These are phyloP conservation scores for Aquatica leii DNA, from an alignment of 2,888 invertebrate genomes.

Conservation along the genomic window DNA sequence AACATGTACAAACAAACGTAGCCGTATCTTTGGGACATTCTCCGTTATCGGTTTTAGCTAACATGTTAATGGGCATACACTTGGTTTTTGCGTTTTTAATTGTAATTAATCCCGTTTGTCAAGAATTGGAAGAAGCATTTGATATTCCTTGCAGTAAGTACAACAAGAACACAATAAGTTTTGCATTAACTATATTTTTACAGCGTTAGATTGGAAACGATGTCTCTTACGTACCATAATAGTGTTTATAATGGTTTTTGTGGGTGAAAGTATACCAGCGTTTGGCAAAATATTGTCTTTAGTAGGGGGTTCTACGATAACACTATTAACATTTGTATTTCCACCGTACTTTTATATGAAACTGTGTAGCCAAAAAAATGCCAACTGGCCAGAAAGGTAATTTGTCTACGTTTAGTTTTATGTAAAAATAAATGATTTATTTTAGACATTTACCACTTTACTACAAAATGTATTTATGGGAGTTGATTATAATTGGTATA, in stretches of 20 bases:
- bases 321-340: slow-evolving; percentile 72
- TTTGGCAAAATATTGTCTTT: slow-evolving; percentile 75
- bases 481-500: slow-evolving; percentile 67
- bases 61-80: slow-evolving; percentile 71
- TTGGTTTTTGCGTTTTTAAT: slow-evolving; percentile 73
- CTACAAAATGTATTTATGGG: slow-evolving; percentile 69
- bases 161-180: slow-evolving; percentile 10
- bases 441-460: slow-evolving; percentile 66
- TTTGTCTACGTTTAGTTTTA: slow-evolving; percentile 11
- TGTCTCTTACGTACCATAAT: slow-evolving; percentile 66
- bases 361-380: slow-evolving; percentile 62
- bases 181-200: slow-evolving; percentile 38
- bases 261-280: slow-evolving; percentile 73
- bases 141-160: slow-evolving; percentile 67
- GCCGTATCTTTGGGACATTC: slow-evolving; percentile 65
- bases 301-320: slow-evolving; percentile 75
- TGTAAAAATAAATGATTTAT: slow-evolving; percentile 40
- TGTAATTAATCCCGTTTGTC: slow-evolving; percentile 75
- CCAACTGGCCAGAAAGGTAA: slow-evolving; percentile 62
- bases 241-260: slow-evolving; percentile 67
- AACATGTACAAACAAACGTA: slow-evolving; percentile 67
- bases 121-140: slow-evolving; percentile 73
- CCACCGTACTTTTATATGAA: slow-evolving; percentile 74
- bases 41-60: slow-evolving; percentile 65
- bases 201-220: slow-evolving; percentile 70